Conservation (phyloP, 2,888 invertebrate genomes). For the Drosophila mettleri region DNA sequence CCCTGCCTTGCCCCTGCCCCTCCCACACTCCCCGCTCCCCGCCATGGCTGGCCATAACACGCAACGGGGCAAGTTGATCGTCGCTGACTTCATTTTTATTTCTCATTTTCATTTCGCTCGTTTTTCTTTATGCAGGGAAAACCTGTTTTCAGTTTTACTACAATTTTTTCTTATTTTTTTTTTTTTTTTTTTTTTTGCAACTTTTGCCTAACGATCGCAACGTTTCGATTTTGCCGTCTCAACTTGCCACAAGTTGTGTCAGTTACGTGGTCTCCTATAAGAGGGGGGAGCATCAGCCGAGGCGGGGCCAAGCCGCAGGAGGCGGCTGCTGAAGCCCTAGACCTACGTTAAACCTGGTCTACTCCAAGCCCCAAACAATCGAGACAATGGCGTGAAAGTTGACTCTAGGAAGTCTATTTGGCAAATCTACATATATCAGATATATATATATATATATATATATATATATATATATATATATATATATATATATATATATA, state of each 20-base stretch:
- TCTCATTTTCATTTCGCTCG: constrained; percentile 18
- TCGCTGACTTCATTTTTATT: constrained; percentile 71
- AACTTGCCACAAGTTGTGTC: constrained; percentile 37
- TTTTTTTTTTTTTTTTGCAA: constrained; percentile 21
- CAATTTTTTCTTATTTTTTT: constrained; percentile 16
- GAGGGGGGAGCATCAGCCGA: background rate
- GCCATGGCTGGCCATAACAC: constrained; percentile 14
- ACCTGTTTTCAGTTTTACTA: constrained; percentile 74
- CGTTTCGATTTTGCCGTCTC: constrained; percentile 21
- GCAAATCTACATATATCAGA: background rate
- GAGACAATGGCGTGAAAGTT: constrained; percentile 36
- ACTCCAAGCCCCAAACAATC: background rate
- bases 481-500: background rate
- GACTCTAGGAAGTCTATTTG: background rate
- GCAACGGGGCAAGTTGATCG: constrained; percentile 56
- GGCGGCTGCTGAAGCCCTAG: constrained; percentile 42
- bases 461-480: background rate
- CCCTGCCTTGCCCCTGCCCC: background rate
- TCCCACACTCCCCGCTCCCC: background rate
- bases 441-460: background rate
- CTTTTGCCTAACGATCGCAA: constrained; percentile 27
- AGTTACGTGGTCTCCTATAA: constrained; percentile 5
- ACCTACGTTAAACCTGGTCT: constrained; percentile 39
- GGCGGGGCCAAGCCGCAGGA: constrained; percentile 1
- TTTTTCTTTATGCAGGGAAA: constrained; percentile 53